phyloP scores from a whole-genome alignment of 2,113 vertebrate species.

The Thamnophis sirtalis region DNA sequence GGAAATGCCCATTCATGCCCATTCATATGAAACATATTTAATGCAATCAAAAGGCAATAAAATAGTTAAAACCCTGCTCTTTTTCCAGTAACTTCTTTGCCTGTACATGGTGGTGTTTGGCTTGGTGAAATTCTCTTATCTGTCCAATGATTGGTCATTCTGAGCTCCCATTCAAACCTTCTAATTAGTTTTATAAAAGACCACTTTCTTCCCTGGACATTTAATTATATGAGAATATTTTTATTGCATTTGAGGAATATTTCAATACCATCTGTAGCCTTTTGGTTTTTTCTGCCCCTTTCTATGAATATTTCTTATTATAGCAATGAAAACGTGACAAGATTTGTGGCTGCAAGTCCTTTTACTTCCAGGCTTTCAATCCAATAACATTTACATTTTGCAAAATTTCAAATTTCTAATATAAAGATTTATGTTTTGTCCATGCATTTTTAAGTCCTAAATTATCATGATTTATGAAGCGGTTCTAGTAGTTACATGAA shows the following conservation, averaged over 20 bases:
- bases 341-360: constrained; percentile 51
- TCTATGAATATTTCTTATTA: constrained; percentile 39
- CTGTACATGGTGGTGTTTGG: constrained; percentile 22
- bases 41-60: constrained; percentile 1
- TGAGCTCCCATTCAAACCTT: constrained; percentile 37
- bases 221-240: constrained; percentile 62
- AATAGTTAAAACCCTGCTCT: constrained; percentile 1
- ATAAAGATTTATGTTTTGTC: constrained; percentile 42
- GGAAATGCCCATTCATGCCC: not conserved
- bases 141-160: constrained; percentile 43
- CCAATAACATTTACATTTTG: constrained; percentile 39
- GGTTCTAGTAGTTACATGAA: not conserved
- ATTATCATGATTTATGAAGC: constrained; percentile 44
- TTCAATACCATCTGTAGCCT: constrained; percentile 54
- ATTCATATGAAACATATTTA: not conserved
- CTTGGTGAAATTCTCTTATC: constrained; percentile 24
- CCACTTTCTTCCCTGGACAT: constrained; percentile 47
- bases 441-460: constrained; percentile 23
- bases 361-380: not conserved
- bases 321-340: constrained; percentile 51
- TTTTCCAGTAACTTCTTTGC: constrained; percentile 28
- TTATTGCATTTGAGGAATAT: constrained; percentile 53
- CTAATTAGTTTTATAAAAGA: constrained; percentile 42
- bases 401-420: constrained; percentile 43
- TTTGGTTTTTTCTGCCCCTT: not conserved